Conservation (phyloP, 2,888 invertebrate species). For the Palloptera scutellata region DNA sequence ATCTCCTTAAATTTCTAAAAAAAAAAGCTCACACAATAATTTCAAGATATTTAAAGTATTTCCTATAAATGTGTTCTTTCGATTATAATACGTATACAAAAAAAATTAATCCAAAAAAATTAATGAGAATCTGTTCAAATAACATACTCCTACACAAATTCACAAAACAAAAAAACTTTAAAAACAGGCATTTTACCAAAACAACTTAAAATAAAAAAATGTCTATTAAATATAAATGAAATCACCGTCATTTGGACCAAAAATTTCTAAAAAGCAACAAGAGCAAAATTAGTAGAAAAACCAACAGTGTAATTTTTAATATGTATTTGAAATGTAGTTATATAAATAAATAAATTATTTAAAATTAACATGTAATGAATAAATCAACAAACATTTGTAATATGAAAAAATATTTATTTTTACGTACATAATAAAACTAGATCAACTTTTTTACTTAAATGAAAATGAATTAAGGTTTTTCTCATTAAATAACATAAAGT, state of each 20-base stretch:
- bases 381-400: slow-evolving; percentile 3
- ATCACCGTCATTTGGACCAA: slow-evolving; percentile 1
- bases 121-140: background rate
- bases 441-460: background rate
- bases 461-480: background rate
- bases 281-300: background rate
- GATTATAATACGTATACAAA: too few species aligned
- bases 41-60: too few species aligned
- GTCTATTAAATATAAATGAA: background rate
- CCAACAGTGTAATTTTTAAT: background rate
- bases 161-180: too few species aligned
- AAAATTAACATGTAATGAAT: background rate
- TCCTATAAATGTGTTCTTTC: too few species aligned
- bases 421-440: background rate
- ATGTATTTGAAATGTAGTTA: background rate
- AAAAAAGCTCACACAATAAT: too few species aligned
- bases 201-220: background rate
- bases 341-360: background rate
- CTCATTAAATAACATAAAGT: background rate
- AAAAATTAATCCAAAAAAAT: background rate
- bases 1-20: too few species aligned
- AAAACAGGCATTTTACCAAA: too few species aligned
- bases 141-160: too few species aligned
- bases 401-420: background rate
- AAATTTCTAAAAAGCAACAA: background rate